These are phyloP conservation scores for Chionomys nivalis DNA, from an alignment of 2,113 vertebrate species.

Conservation along the genomic window DNA sequence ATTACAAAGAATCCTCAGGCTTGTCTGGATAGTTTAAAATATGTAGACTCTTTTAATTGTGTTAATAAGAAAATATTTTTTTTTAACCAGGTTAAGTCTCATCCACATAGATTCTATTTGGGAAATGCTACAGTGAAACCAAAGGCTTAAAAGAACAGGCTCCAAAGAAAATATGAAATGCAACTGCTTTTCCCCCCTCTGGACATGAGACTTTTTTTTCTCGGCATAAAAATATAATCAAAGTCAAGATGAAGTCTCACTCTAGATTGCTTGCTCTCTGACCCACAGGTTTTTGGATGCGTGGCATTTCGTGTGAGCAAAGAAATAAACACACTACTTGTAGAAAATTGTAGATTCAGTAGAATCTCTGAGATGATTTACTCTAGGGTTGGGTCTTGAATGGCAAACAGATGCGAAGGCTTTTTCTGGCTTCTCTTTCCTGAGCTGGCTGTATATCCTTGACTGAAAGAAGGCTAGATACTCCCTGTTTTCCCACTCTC, in stretches of 20 bases:
- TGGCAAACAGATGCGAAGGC: slow-evolving; percentile 74
- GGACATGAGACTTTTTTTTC: slow-evolving; percentile 43
- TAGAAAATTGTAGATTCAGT: slow-evolving; percentile 73
- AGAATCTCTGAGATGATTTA: slow-evolving; percentile 75
- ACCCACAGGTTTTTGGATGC: slow-evolving; percentile 70
- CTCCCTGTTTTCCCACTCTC: neutral
- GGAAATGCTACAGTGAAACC: neutral
- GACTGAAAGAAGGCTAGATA: slow-evolving; percentile 57
- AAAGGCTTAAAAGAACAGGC: neutral
- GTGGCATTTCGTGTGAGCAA: slow-evolving; percentile 75
- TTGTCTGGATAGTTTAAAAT: slow-evolving; percentile 41
- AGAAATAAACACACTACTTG: slow-evolving; percentile 75
- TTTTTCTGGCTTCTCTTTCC: slow-evolving; percentile 69
- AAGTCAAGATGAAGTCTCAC: slow-evolving; percentile 65
- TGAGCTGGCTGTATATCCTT: slow-evolving; percentile 56
- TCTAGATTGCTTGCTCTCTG: slow-evolving; percentile 64
- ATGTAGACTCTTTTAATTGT: slow-evolving; percentile 14
- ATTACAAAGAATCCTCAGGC: slow-evolving; percentile 45
- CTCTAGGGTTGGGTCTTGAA: slow-evolving; percentile 70
- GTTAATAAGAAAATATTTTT: slow-evolving; percentile 10
- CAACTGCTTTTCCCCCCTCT: slow-evolving; percentile 13
- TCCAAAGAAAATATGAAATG: slow-evolving; percentile 28
- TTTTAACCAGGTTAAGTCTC: neutral
- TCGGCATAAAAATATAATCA: slow-evolving; percentile 11
- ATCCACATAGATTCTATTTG: neutral